phyloP scores from a whole-genome alignment of 2,888 invertebrate species.

The Sepiola atlantica region DNA sequence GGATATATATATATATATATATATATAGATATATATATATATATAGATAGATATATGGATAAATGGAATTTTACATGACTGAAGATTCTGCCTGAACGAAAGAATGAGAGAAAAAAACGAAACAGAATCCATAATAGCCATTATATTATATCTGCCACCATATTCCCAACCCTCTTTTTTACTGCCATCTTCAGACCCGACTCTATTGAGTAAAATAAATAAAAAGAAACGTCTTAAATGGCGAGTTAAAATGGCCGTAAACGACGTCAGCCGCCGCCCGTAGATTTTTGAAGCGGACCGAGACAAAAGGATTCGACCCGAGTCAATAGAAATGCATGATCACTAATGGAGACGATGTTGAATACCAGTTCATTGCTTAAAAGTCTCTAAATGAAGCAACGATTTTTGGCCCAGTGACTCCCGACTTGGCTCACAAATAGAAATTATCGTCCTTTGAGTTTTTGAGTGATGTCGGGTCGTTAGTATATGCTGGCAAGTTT shows the following conservation, averaged over 20 bases:
- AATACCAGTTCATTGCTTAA: not conserved
- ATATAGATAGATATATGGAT: no score
- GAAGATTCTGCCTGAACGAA: not conserved
- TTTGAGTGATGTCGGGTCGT: not conserved
- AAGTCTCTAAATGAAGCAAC: not conserved
- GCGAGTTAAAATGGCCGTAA: not conserved
- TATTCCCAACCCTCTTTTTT: not conserved
- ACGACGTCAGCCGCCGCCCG: not conserved
- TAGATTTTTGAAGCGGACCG: not conserved
- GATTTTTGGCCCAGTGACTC: slow-evolving; percentile 3
- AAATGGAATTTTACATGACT: no score
- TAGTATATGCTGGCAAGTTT: not conserved
- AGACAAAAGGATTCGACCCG: not conserved
- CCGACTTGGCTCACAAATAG: not conserved
- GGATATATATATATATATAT: no score
- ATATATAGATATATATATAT: no score
- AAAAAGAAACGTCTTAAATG: not conserved
- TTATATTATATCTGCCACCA: not conserved
- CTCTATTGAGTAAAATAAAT: not conserved
- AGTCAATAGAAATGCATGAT: slow-evolving; percentile 15
- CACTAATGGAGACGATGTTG: not conserved
- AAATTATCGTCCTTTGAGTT: slow-evolving; percentile 21
- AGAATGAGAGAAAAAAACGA: not conserved
- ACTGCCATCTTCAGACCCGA: not conserved
- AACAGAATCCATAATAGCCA: not conserved